Conservation (phyloP, 2,797 vertebrate species). For the Scyliorhinus canicula region DNA sequence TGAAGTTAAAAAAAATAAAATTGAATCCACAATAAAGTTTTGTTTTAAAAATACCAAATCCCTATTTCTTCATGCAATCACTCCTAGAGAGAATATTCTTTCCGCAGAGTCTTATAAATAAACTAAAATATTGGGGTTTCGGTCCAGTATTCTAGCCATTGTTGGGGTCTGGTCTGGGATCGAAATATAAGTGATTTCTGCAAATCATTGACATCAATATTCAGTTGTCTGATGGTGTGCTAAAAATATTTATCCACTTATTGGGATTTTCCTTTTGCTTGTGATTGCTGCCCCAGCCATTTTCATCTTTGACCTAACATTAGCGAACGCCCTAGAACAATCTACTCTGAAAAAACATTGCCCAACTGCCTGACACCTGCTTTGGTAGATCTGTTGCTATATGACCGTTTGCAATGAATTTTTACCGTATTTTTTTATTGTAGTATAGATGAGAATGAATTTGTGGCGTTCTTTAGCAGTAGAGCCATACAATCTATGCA, state of each 20-base stretch:
- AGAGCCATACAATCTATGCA: neutral
- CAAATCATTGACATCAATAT: neutral
- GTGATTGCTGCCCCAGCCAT: neutral
- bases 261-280: neutral
- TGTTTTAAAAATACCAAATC: too few species aligned
- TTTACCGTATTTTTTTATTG: neutral
- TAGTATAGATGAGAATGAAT: neutral
- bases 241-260: neutral
- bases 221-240: neutral
- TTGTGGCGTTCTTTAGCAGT: neutral
- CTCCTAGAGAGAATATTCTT: too few species aligned
- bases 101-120: too few species aligned
- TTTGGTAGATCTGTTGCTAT: neutral
- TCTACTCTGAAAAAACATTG: neutral
- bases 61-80: too few species aligned
- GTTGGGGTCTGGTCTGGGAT: too few species aligned
- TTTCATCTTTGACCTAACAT: neutral
- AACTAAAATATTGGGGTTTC: too few species aligned
- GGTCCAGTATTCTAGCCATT: too few species aligned
- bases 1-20: too few species aligned
- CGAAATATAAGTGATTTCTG: too few species aligned
- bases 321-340: neutral
- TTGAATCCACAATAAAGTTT: too few species aligned
- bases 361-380: neutral
- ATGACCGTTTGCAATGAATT: neutral